Evolutionary conservation across 2,113 vertebrate species (phyloP).

Genomic region (Galemys pyrenaicus): DNA sequence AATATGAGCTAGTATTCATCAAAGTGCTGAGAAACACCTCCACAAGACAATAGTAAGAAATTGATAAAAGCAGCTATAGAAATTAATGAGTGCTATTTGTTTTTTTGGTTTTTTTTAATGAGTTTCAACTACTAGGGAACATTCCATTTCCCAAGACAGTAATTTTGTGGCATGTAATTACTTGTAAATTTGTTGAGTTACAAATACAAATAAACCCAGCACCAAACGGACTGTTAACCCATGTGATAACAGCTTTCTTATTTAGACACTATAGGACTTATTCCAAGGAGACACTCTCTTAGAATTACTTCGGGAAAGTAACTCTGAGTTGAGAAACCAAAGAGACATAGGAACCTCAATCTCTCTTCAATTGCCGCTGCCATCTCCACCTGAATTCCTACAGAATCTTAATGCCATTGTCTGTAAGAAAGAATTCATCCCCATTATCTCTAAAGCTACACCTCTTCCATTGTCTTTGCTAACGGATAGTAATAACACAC

Average conservation of each 20-base stretch:
- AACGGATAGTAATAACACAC: neutral
- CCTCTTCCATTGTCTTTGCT: neutral
- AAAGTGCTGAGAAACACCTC: neutral
- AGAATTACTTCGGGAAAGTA: neutral
- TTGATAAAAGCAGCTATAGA: neutral
- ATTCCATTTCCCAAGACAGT: conserved; percentile 40
- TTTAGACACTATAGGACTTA: neutral
- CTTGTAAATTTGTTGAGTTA: conserved; percentile 46
- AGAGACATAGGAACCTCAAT: neutral
- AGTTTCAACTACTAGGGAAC: conserved; percentile 13
- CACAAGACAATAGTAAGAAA: neutral
- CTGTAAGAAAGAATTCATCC: neutral
- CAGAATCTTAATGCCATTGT: neutral
- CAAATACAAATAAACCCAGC: conserved; percentile 47
- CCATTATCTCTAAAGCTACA: neutral
- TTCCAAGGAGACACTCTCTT: neutral
- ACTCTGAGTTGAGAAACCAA: neutral
- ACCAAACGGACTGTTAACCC: neutral
- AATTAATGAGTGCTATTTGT: neutral
- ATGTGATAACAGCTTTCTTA: neutral
- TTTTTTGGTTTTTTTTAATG: neutral
- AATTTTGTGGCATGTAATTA: conserved; percentile 43
- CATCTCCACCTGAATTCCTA: neutral
- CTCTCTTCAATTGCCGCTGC: neutral
- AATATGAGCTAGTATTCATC: neutral